Base-by-base conservation (phyloP, 1,140 invertebrate genomes). In the Drepana arcuata region DNA sequence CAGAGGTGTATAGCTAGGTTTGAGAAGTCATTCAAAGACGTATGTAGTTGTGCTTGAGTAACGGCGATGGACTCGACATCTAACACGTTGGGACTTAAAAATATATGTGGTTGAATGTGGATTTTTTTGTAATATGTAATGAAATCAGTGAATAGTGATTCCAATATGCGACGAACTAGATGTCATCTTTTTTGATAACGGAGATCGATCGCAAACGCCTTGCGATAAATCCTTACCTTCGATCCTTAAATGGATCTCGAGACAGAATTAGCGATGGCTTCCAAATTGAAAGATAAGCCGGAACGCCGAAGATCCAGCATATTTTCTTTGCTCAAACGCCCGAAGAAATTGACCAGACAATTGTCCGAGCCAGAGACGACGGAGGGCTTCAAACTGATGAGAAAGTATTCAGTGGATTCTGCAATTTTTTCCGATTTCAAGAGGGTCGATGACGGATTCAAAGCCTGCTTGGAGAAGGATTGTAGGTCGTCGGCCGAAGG, bases 341-440 rank as follows among this genome's bases (percentile, higher is more conserved):
- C 68, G 44, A 75, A 75, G 48, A 78, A 78, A 18, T 14, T 74
- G 1, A 41, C 49, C 0, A 29, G 69, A 11, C 71, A 75, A 16
- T 36, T 40, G 1, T 77, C 77, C 0, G 71, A 72, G 11, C 75
- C 72, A 1, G 53, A 33, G 4, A 29, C 18, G 21, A 33, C 47
- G 18, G 36, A 16, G 1, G 25, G 12, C 0, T 12, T 38, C 5
- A 40, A 27, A 2, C 13, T 54, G 26, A 41, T 45, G 10, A 52
- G 77, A 26, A 81, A 78, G 16, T 70, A 43, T 16, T 81, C 75
- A 0, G 57, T 72, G 1, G 75, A 80, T 32, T 80, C 75, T 0
- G 67, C 66, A 1, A 67, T 75, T 11, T 36, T 66, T 30, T 44
- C 58, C 1, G 67, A 67, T 30, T 65, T 51, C 23, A 40, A 33